phyloP scores from a whole-genome alignment of 2,797 vertebrate genomes.

The Micrastur ruficollis region DNA sequence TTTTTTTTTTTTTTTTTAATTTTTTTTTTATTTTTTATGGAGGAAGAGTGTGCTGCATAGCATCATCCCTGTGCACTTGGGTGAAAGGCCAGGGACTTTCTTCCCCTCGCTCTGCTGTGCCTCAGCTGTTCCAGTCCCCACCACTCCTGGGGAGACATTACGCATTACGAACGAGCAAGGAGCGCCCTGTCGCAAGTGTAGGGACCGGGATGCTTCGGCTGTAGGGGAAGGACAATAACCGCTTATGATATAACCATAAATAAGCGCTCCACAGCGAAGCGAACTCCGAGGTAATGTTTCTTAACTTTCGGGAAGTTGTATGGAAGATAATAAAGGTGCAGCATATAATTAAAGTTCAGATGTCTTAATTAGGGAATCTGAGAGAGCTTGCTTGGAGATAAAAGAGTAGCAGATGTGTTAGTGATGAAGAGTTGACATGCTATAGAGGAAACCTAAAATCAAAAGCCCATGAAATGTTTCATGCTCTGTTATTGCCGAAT shows the following conservation, averaged over 20 bases:
- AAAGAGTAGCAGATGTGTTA: slow-evolving; percentile 79
- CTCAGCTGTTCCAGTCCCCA: background rate
- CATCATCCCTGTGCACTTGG: background rate
- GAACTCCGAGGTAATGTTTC: background rate
- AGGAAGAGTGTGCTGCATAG: fast-evolving
- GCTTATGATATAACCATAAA: fast-evolving
- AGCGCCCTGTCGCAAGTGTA: fast-evolving
- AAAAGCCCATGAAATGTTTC: slow-evolving; percentile 74
- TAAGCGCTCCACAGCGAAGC: background rate
- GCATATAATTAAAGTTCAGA: slow-evolving; percentile 77
- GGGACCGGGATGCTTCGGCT: background rate
- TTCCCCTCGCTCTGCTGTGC: background rate
- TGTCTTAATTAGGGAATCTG: slow-evolving; percentile 79
- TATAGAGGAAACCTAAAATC: slow-evolving; percentile 76
- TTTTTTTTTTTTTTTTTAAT: too few species aligned
- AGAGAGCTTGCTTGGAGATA: slow-evolving; percentile 76
- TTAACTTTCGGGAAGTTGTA: slow-evolving; percentile 51
- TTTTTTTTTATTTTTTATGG: fast-evolving
- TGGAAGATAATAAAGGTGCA: slow-evolving; percentile 67
- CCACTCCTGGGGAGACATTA: fast-evolving
- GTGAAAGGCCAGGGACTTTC: background rate
- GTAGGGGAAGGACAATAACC: fast-evolving
- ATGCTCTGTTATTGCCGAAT: slow-evolving; percentile 68
- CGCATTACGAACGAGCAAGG: fast-evolving
- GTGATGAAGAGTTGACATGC: slow-evolving; percentile 73